Evolutionary conservation across 2,888 invertebrate species (phyloP).

Genomic region (Eurois occulta): DNA sequence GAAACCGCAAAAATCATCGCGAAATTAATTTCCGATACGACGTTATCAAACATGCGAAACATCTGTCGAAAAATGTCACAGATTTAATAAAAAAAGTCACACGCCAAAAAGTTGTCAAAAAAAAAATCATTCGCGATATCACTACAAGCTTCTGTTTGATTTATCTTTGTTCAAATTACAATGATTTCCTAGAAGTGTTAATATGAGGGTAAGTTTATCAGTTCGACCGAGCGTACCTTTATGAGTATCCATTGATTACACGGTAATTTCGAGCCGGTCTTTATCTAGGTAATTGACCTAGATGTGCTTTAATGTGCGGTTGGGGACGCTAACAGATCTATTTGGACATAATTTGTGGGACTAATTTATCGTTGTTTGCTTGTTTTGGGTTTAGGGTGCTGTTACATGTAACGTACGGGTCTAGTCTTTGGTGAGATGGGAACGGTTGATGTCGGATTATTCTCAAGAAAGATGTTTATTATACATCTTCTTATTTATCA

Average conservation of each 20-base stretch:
- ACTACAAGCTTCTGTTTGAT: slow-evolving; percentile 38
- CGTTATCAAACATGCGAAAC: slow-evolving; percentile 32
- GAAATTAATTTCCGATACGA: slow-evolving; percentile 45
- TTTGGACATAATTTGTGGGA: slow-evolving; percentile 54
- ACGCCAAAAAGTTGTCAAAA: slow-evolving; percentile 36
- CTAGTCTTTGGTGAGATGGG: background rate
- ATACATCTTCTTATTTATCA: background rate
- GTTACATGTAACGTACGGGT: background rate
- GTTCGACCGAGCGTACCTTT: slow-evolving; percentile 41
- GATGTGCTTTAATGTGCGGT: slow-evolving; percentile 45
- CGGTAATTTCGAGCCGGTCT: slow-evolving; percentile 50
- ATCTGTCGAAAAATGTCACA: slow-evolving; percentile 36
- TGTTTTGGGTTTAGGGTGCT: slow-evolving; percentile 20
- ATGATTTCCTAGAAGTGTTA: slow-evolving; percentile 58
- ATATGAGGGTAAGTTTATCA: slow-evolving; percentile 60
- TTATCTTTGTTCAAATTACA: slow-evolving; percentile 49
- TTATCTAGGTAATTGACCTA: slow-evolving; percentile 66
- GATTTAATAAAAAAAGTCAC: slow-evolving; percentile 42
- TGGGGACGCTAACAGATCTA: slow-evolving; percentile 52
- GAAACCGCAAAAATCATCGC: slow-evolving; percentile 12
- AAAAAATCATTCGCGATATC: slow-evolving; percentile 15
- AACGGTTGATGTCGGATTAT: background rate
- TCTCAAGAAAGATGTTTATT: background rate
- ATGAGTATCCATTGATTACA: slow-evolving; percentile 60
- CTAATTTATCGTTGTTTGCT: slow-evolving; percentile 42